A percentile compares a stretch with the other conserved stretches of the same genome.
These are phyloP conservation scores for Gopherus evgoodei DNA, from an alignment of 2,113 vertebrate species.

Conservation along the genomic window DNA sequence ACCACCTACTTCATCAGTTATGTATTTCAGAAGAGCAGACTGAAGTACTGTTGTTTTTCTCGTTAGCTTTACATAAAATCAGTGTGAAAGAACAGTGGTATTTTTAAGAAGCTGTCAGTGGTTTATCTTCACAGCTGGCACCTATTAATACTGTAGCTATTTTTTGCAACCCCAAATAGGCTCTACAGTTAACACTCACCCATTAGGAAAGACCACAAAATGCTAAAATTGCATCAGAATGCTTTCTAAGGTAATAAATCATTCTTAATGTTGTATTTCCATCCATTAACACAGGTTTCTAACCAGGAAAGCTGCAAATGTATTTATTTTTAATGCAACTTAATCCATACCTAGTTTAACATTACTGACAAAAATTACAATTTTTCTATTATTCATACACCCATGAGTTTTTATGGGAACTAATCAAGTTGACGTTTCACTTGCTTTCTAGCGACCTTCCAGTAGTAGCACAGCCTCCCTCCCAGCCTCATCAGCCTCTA, in stretches of 20 bases:
- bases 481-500: not conserved
- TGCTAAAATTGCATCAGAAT: conserved; percentile 47
- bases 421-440: not conserved
- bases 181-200: conserved; percentile 56
- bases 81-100: conserved; percentile 35
- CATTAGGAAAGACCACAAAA: conserved; percentile 43
- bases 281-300: conserved; percentile 30
- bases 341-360: not conserved
- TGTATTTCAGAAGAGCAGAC: conserved; percentile 34
- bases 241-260: conserved; percentile 34
- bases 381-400: conserved; percentile 26
- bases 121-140: conserved; percentile 61
- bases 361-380: not conserved
- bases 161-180: conserved; percentile 53
- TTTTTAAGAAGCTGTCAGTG: conserved; percentile 56
- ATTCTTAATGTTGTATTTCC: conserved; percentile 4
- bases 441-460: not conserved
- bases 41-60: conserved; percentile 13
- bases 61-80: conserved; percentile 24
- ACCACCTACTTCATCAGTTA: not conserved
- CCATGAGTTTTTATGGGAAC: conserved; percentile 36
- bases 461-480: conserved; percentile 1
- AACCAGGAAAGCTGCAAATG: conserved; percentile 21
- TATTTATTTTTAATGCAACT: not conserved
- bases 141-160: conserved; percentile 57